Conservation (phyloP, 2,888 invertebrate species). For the Hemicrepidius hirtus region DNA sequence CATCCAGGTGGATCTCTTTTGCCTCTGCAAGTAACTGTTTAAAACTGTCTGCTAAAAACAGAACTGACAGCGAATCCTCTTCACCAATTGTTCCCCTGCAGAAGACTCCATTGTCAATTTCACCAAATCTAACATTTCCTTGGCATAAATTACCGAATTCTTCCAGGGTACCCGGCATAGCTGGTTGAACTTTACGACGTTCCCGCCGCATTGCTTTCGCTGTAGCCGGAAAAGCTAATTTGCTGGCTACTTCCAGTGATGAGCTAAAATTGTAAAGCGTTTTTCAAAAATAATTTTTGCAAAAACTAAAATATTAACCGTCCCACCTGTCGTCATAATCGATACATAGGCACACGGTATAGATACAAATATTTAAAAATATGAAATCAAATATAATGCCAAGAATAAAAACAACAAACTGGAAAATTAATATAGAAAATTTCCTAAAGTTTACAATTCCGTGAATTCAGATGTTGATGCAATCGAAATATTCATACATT, state of each 20-base stretch:
- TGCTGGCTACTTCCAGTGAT: not conserved
- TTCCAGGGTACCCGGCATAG: slow-evolving; percentile 7
- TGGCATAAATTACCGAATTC: not conserved
- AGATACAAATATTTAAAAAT: no score
- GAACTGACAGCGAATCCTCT: slow-evolving; percentile 2
- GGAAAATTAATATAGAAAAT: no score
- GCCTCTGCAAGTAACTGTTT: not conserved
- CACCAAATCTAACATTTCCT: not conserved
- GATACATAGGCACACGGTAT: no score
- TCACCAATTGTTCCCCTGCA: slow-evolving; percentile 11
- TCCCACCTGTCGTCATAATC: no score
- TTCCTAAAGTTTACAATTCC: no score
- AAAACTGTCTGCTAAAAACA: not conserved
- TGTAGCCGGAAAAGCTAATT: not conserved
- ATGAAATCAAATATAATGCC: no score
- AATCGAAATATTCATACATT: no score
- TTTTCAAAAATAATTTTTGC: no score
- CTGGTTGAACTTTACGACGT: not conserved
- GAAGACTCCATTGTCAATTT: not conserved
- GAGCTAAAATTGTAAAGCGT: not conserved
- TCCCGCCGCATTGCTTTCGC: slow-evolving; percentile 8
- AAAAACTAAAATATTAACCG: no score
- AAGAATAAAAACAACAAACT: no score
- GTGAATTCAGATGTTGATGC: no score
- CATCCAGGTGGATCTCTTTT: slow-evolving; percentile 4